Evolutionary conservation across 2,113 vertebrate genomes (phyloP).

Genomic region (Ptyas mucosa): DNA sequence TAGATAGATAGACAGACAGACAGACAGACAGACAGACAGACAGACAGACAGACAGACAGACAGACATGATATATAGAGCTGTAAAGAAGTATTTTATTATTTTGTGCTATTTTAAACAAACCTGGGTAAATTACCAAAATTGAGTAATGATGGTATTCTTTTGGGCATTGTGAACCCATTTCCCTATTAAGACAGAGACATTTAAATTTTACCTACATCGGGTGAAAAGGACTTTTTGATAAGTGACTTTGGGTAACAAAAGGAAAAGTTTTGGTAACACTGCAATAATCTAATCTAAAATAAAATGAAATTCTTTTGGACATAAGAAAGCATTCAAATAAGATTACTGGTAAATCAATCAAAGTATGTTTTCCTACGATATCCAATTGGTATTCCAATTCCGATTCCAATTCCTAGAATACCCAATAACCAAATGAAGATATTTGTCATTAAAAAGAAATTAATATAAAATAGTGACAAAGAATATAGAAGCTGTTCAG

Average conservation of each 20-base stretch:
- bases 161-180: no score
- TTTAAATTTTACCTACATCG: no score
- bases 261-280: no score
- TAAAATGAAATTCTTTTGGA: constrained; percentile 1
- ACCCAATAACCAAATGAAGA: not conserved
- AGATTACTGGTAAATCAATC: not conserved
- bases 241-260: no score
- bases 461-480: not conserved
- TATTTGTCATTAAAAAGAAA: not conserved
- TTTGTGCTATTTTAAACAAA: not conserved
- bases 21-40: no score
- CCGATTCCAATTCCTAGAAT: no score
- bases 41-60: not conserved
- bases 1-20: no score
- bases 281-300: not conserved
- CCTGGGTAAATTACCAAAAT: no score
- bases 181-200: no score
- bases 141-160: no score
- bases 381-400: not conserved
- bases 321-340: constrained; percentile 16
- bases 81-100: not conserved
- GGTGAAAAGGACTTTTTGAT: no score
- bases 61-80: not conserved
- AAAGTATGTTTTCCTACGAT: not conserved
- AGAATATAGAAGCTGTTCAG: not conserved